A percentile compares a stretch with the other conserved stretches of the same genome.
phyloP scores from a whole-genome alignment of 2,113 vertebrate genomes.

The Glareola pratincola region DNA sequence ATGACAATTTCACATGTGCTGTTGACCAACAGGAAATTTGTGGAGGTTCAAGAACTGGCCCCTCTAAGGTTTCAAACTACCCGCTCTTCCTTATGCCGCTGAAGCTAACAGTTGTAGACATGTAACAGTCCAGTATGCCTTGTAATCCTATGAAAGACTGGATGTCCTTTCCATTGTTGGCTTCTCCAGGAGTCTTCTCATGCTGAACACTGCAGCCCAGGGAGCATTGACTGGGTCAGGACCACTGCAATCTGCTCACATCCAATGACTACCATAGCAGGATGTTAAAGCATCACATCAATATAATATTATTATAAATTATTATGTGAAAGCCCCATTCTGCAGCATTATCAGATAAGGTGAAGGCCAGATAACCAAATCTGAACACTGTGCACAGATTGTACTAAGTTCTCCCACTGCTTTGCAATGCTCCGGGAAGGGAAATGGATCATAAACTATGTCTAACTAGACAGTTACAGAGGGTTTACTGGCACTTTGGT shows the following conservation, averaged over 20 bases:
- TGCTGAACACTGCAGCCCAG: neutral
- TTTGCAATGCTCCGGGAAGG: neutral
- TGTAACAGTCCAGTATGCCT: neutral
- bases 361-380: neutral
- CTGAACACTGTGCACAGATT: neutral
- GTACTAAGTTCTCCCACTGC: neutral
- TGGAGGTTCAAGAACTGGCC: neutral
- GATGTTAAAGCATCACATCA: neutral
- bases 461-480: conserved; percentile 23
- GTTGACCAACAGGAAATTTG: neutral
- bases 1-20: neutral
- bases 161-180: neutral
- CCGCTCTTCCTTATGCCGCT: neutral
- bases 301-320: neutral
- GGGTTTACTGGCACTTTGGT: neutral
- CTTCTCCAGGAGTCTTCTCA: neutral
- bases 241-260: neutral
- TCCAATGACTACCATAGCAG: rapidly evolving
- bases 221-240: neutral
- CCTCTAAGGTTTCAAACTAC: neutral
- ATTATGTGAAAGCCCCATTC: neutral
- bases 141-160: neutral
- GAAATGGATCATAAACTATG: neutral
- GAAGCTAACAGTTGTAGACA: neutral
- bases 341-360: neutral